These are phyloP conservation scores for Sarcophilus harrisii DNA, from an alignment of 2,797 vertebrate species.

Conservation along the genomic window DNA sequence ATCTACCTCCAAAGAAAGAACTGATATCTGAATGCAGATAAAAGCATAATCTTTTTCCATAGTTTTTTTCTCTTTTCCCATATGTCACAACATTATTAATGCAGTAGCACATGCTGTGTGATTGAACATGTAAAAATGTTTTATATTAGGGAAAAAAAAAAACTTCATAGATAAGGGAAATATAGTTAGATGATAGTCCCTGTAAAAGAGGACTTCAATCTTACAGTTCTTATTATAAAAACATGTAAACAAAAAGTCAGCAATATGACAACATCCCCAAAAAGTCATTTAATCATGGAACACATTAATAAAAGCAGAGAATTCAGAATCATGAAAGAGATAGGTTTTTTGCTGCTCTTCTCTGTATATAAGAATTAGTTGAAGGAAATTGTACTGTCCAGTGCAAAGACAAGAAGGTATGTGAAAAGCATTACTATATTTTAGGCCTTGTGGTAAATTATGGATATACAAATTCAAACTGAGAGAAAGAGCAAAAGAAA, in stretches of 20 bases:
- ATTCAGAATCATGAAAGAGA: not conserved
- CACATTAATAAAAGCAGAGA: not conserved
- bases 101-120: not conserved
- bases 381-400: not conserved
- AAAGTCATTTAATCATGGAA: not conserved
- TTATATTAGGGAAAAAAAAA: not conserved
- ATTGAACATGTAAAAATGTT: not conserved
- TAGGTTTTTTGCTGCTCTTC: not conserved
- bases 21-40: not conserved
- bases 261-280: not conserved
- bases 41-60: not conserved
- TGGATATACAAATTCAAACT: not conserved
- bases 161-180: not conserved
- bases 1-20: not conserved
- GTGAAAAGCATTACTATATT: not conserved
- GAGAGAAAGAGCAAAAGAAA: too few relatives aligned
- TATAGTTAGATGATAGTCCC: not conserved
- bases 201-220: not conserved
- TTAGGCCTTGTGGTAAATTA: not conserved
- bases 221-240: not conserved
- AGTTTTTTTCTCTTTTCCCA: not conserved
- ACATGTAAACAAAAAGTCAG: not conserved
- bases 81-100: not conserved
- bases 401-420: not conserved
- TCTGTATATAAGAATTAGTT: not conserved